Base-by-base conservation (phyloP, 2,113 vertebrate genomes). In the Lethenteron reissneri region DNA sequence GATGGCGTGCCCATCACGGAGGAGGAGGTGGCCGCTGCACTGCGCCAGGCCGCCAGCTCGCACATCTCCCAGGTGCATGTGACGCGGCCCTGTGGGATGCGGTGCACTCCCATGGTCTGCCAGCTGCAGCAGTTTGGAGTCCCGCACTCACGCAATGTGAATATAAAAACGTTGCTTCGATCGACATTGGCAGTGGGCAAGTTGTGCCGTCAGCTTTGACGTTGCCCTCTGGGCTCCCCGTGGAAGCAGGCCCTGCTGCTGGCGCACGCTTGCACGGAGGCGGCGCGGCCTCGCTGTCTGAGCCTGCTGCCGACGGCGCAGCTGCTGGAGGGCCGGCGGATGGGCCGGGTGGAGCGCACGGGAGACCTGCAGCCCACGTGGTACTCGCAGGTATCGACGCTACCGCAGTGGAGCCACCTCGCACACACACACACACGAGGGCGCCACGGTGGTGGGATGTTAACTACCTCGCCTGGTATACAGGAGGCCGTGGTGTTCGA, bases 241-340 rank as follows among this genome's bases (percentile, higher is more conserved):
- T 41, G 41, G 41, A 41, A 41, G 17, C 79, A 89, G 85, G 75
- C 73, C 3, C 81, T 78, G 71, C 76, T 89, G 41, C 70, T 87
- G 74, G 74, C 76, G 62, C 79, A 83, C 77, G 85, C 83, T 7
- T 78, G 82, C 59, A 84, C 75, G 11, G 75, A 81, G 58, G 73
- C 76, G 3, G 76, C 82, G 5, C 83, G 77, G 70, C 84, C 83
- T 9, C 82, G 82, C 3, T 74, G 81, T 74, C 84, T 90, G 74
- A 89, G 84, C 74, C 74, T 85, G 74, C 79, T 85, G 75, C 81
- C 84, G 59, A 81, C 80, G 64, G 80, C 85, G 74, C 84, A 87
- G 78, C 82, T 88, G 74, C 76, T 90, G 58, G 81, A 78, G 76
- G 77, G 78, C 73, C 78, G 82, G 75, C 83, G 76, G 74, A 80